Percentiles rank a stretch among this genome's conserved stretches.
Evolutionary conservation across 2,888 invertebrate genomes (phyloP).

Genomic region (Bursaphelenchus okinawaensis): DNA sequence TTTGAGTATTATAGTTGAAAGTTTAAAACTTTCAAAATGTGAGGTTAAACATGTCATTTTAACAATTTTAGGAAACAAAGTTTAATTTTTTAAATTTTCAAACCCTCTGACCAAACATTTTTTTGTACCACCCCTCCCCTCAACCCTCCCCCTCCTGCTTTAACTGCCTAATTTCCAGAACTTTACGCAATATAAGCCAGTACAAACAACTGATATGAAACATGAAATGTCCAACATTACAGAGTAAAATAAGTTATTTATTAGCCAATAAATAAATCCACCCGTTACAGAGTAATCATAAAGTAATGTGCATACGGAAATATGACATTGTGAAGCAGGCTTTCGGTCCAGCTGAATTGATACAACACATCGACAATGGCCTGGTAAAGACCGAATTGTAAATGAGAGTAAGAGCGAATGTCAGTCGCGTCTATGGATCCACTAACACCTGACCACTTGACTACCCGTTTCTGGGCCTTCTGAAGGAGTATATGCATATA

Average conservation of each 20-base stretch:
- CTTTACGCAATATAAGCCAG: too few relatives aligned
- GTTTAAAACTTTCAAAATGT: too few relatives aligned
- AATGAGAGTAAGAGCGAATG: slow-evolving; percentile 37
- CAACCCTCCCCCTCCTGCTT: too few relatives aligned
- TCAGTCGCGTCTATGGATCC: slow-evolving; percentile 10
- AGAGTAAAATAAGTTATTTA: background rate
- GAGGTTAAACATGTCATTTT: too few relatives aligned
- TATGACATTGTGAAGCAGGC: slow-evolving; percentile 43
- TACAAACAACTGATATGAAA: too few relatives aligned
- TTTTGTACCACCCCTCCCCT: too few relatives aligned
- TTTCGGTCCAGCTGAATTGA: slow-evolving; percentile 31
- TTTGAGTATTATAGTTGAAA: too few relatives aligned
- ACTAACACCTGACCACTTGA: slow-evolving; percentile 23
- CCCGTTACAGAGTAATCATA: slow-evolving; percentile 46
- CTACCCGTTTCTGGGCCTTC: slow-evolving; percentile 10
- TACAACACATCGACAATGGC: slow-evolving; percentile 43
- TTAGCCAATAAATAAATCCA: background rate
- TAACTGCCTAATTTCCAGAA: too few relatives aligned
- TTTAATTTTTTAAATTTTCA: too few relatives aligned
- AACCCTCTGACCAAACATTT: too few relatives aligned
- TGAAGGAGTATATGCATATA: background rate
- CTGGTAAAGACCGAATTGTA: slow-evolving; percentile 49
- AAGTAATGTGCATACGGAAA: slow-evolving; percentile 55
- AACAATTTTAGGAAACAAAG: too few relatives aligned
- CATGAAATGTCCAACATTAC: too few relatives aligned